Evolutionary conservation across 2,888 invertebrate genomes (phyloP).

Genomic region (Uropetala carovei): DNA sequence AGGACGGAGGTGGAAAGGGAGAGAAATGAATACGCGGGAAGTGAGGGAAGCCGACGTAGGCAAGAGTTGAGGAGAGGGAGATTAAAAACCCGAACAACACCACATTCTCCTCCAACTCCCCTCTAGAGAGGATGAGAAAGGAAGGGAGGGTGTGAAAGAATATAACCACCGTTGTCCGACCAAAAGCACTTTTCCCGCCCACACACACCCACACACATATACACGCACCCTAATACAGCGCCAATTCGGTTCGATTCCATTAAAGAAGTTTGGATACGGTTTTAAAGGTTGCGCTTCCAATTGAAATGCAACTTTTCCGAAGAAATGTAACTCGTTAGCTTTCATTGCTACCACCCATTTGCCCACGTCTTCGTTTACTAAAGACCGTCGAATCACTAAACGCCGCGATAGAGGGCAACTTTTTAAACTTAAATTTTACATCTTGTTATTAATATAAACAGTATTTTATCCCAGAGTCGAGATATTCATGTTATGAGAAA

Average conservation of each 20-base stretch:
- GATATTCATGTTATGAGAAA: too few species aligned
- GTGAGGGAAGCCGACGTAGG: slow-evolving; percentile 27
- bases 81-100: not conserved
- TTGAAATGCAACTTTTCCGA: too few species aligned
- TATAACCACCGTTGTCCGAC: not conserved
- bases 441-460: too few species aligned
- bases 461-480: too few species aligned
- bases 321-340: too few species aligned
- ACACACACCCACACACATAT: too few species aligned
- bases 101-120: not conserved
- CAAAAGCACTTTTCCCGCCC: not conserved
- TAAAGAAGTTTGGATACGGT: not conserved
- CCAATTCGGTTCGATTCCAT: not conserved
- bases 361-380: too few species aligned
- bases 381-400: too few species aligned
- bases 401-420: too few species aligned
- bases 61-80: slow-evolving; percentile 1
- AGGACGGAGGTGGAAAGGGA: not conserved
- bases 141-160: not conserved
- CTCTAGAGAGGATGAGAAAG: not conserved
- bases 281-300: not conserved
- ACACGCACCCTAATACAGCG: not conserved
- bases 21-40: slow-evolving; percentile 21
- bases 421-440: too few species aligned
- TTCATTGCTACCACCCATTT: too few species aligned